Evolutionary conservation across 2,113 vertebrate species (phyloP).

Genomic region (Tachysurus fulvidraco): DNA sequence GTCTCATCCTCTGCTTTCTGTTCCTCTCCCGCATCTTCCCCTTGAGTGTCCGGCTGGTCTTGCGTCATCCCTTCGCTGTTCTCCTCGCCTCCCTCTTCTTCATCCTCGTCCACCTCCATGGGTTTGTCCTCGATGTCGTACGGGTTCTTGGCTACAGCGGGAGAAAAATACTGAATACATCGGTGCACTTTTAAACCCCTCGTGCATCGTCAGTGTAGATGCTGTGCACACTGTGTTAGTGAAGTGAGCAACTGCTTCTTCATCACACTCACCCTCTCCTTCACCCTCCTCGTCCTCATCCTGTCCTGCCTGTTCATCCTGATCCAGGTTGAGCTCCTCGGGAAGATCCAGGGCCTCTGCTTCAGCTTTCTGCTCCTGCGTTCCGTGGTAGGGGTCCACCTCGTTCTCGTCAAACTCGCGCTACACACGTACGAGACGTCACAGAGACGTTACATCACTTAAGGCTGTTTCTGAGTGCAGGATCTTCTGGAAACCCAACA

Average conservation of each 20-base stretch:
- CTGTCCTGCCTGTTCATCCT: slow-evolving; percentile 70
- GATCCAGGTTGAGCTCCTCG: slow-evolving; percentile 87
- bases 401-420: slow-evolving; percentile 94
- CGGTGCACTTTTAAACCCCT: not conserved
- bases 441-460: not conserved
- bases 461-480: not conserved
- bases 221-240: not conserved
- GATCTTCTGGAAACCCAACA: not conserved
- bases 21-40: slow-evolving; percentile 65
- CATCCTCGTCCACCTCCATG: slow-evolving; percentile 68
- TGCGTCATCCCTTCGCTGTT: slow-evolving; percentile 58
- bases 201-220: not conserved
- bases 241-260: not conserved
- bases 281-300: slow-evolving; percentile 75
- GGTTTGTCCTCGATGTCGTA: slow-evolving; percentile 83
- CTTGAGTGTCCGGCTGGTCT: slow-evolving; percentile 59
- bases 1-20: slow-evolving; percentile 56
- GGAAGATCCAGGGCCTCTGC: slow-evolving; percentile 88
- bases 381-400: slow-evolving; percentile 89
- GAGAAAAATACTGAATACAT: not conserved
- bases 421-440: slow-evolving; percentile 63
- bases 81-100: slow-evolving; percentile 66
- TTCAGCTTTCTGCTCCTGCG: slow-evolving; percentile 82
- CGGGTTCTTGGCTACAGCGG: slow-evolving; percentile 77
- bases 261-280: slow-evolving; percentile 63